Percentiles rank a stretch among this genome's conserved stretches.
phyloP scores from a whole-genome alignment of 2,888 invertebrate genomes.

The Apantesis nais region DNA sequence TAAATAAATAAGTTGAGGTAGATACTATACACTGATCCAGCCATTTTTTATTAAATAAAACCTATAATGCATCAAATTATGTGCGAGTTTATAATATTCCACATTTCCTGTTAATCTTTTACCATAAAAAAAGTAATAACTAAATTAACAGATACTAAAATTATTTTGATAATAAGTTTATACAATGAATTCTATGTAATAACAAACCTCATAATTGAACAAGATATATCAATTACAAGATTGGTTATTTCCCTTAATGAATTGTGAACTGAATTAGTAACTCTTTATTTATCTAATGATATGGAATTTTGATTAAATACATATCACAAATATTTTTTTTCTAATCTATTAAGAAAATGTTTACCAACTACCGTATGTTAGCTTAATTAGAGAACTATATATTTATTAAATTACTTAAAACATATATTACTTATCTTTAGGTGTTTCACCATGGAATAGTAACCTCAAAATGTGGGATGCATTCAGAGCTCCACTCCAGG shows the following conservation, averaged over 20 bases:
- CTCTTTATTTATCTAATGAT: background rate
- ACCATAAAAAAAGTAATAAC: too few relatives aligned
- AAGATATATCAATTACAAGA: background rate
- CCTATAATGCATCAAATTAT: background rate
- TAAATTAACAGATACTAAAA: too few relatives aligned
- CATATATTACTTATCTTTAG: constrained; percentile 63
- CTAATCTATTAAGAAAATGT: too few relatives aligned
- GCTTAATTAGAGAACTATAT: background rate
- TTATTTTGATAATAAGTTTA: too few relatives aligned
- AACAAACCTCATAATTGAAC: background rate
- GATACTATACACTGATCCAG: background rate
- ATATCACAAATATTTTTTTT: background rate
- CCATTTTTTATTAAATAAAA: background rate
- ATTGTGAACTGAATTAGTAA: background rate
- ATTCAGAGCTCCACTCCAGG: constrained; percentile 95
- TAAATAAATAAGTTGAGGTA: background rate
- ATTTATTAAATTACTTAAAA: background rate
- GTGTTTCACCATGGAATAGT: constrained; percentile 95
- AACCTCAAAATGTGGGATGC: constrained; percentile 95
- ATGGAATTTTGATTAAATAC: background rate
- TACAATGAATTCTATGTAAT: background rate
- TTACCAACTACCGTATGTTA: too few relatives aligned
- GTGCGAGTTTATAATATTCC: background rate
- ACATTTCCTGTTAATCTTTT: background rate
- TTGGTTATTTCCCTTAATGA: background rate